Evolutionary conservation across 2,797 vertebrate genomes (phyloP).

Genomic region (Bradypus variegatus): DNA sequence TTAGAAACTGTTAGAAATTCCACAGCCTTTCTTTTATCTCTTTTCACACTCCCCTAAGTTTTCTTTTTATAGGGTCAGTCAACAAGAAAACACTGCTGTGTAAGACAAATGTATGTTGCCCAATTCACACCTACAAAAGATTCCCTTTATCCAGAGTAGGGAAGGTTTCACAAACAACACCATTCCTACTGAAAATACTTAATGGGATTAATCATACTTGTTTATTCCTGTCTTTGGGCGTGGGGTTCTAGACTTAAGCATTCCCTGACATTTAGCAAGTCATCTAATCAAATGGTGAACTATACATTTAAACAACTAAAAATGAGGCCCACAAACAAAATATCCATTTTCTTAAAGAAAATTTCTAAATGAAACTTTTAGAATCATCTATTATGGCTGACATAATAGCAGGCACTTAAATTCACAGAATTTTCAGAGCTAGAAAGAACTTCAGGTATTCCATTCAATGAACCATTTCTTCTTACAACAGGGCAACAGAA

Average conservation of each 20-base stretch:
- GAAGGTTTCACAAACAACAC: not conserved
- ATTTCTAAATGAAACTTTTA: not conserved
- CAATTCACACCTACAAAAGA: constrained; percentile 32
- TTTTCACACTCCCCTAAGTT: not conserved
- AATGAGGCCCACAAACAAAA: not conserved
- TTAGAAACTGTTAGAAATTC: not conserved
- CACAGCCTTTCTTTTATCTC: not conserved
- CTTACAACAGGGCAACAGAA: constrained; percentile 9
- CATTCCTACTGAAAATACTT: constrained; percentile 8
- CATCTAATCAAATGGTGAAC: not conserved
- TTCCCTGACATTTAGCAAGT: constrained; percentile 23
- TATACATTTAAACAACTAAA: constrained; percentile 43
- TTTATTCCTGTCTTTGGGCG: not conserved
- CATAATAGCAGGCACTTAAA: not conserved
- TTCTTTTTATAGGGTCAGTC: not conserved
- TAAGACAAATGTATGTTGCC: not conserved
- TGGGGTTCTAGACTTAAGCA: not conserved
- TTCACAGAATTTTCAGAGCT: constrained; percentile 26
- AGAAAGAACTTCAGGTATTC: not conserved
- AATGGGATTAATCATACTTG: not conserved
- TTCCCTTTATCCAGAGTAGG: not conserved
- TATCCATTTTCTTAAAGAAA: not conserved
- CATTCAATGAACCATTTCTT: constrained; percentile 10
- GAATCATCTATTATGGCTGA: not conserved
- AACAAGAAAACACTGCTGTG: not conserved